phyloP scores from a whole-genome alignment of 2,797 vertebrate genomes.

The Poecilia velifera region DNA sequence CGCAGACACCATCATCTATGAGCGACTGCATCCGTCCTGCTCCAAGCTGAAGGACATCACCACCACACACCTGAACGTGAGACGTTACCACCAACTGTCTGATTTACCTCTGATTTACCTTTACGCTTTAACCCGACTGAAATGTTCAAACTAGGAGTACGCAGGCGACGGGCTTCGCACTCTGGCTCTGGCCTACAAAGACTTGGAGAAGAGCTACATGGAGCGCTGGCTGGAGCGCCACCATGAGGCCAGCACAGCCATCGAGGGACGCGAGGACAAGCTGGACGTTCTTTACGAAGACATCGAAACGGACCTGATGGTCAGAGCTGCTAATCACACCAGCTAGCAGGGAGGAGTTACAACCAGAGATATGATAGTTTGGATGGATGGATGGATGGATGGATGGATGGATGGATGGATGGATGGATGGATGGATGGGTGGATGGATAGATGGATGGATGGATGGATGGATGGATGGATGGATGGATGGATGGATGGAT shows the following conservation, averaged over 20 bases:
- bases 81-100: background rate
- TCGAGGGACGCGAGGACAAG: constrained; percentile 85
- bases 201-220: constrained; percentile 83
- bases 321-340: background rate
- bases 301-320: constrained; percentile 82
- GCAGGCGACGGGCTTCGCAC: constrained; percentile 92
- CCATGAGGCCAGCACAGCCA: constrained; percentile 82
- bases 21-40: constrained; percentile 86
- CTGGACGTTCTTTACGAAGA: constrained; percentile 88
- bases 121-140: background rate
- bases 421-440: too few relatives aligned
- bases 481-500: too few relatives aligned
- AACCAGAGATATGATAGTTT: too few relatives aligned
- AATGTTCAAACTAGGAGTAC: constrained; percentile 84
- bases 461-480: too few relatives aligned
- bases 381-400: background rate
- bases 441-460: too few relatives aligned
- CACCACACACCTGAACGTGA: constrained; percentile 13
- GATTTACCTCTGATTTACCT: background rate
- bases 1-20: constrained; percentile 91
- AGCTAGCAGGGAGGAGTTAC: too few relatives aligned
- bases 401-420: too few relatives aligned
- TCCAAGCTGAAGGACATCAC: constrained; percentile 59
- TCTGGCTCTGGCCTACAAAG: constrained; percentile 88
- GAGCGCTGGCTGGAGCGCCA: constrained; percentile 83